Evolutionary conservation across 2,888 invertebrate species (phyloP).

Genomic region (Lordiphosa andalusiaca): DNA sequence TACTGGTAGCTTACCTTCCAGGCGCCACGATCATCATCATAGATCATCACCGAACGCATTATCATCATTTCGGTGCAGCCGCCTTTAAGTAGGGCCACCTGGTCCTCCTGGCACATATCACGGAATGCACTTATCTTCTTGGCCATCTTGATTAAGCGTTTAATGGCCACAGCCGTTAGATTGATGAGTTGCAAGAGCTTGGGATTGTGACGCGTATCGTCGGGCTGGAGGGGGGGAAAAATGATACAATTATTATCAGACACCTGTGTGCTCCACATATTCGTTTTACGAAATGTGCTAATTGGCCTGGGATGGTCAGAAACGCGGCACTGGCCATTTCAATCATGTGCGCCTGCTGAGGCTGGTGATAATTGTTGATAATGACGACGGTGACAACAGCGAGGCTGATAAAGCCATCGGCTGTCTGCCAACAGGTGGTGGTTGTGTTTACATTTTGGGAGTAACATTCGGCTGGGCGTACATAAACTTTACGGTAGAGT

Average conservation of each 20-base stretch:
- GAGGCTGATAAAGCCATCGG: slow-evolving; percentile 51
- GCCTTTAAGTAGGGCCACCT: slow-evolving; percentile 86
- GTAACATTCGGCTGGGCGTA: slow-evolving; percentile 49
- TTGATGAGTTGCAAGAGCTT: slow-evolving; percentile 91
- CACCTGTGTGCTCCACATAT: slow-evolving; percentile 57
- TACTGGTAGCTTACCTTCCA: slow-evolving; percentile 87
- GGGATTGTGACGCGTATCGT: slow-evolving; percentile 83
- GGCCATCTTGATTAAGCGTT: slow-evolving; percentile 91
- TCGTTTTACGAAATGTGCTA: slow-evolving; percentile 56
- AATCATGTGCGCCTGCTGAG: slow-evolving; percentile 62
- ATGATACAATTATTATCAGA: slow-evolving; percentile 45
- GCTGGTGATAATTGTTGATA: slow-evolving; percentile 60
- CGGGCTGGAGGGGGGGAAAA: slow-evolving; percentile 62
- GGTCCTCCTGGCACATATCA: slow-evolving; percentile 96
- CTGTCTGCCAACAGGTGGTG: slow-evolving; percentile 14
- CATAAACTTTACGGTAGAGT: slow-evolving; percentile 43
- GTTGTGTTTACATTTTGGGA: slow-evolving; percentile 61
- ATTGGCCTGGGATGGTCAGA: slow-evolving; percentile 52
- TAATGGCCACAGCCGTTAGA: slow-evolving; percentile 94
- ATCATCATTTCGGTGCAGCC: slow-evolving; percentile 98
- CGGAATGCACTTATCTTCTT: slow-evolving; percentile 94
- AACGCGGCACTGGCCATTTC: slow-evolving; percentile 17
- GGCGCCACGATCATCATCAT: slow-evolving; percentile 90
- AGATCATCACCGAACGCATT: slow-evolving; percentile 94
- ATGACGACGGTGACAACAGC: slow-evolving; percentile 17